Percentiles rank a stretch among this genome's conserved stretches.
phyloP scores from a whole-genome alignment of 2,797 vertebrate genomes.

The Premnoplex brunnescens region DNA sequence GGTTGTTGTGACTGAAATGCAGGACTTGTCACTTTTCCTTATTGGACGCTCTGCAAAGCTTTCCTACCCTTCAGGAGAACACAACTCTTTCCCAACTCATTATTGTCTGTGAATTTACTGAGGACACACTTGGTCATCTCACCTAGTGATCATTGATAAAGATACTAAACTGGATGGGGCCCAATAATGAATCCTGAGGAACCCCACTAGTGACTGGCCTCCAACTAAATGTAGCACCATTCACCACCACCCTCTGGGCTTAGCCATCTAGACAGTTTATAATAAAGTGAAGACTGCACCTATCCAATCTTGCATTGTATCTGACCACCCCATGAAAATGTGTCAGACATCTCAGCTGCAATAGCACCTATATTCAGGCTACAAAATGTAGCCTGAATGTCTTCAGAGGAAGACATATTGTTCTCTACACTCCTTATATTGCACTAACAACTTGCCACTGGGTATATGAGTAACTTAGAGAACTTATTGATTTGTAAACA shows the following conservation, averaged over 20 bases:
- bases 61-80: neutral
- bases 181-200: neutral
- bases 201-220: neutral
- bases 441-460: neutral
- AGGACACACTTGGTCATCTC: neutral
- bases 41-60: neutral
- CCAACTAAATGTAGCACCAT: neutral
- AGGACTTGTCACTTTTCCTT: neutral
- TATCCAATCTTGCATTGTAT: neutral
- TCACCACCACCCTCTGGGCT: neutral
- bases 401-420: neutral
- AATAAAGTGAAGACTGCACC: neutral
- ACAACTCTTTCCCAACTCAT: neutral
- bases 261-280: neutral
- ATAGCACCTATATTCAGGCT: neutral
- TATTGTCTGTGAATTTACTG: neutral
- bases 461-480: neutral
- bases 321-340: neutral
- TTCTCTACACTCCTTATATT: neutral
- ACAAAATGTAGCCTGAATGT: neutral
- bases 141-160: neutral
- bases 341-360: neutral
- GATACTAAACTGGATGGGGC: neutral
- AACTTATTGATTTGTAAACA: neutral
- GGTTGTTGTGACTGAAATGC: neutral